phyloP scores from a whole-genome alignment of 2,797 vertebrate species.

The Ciconia nigra region DNA sequence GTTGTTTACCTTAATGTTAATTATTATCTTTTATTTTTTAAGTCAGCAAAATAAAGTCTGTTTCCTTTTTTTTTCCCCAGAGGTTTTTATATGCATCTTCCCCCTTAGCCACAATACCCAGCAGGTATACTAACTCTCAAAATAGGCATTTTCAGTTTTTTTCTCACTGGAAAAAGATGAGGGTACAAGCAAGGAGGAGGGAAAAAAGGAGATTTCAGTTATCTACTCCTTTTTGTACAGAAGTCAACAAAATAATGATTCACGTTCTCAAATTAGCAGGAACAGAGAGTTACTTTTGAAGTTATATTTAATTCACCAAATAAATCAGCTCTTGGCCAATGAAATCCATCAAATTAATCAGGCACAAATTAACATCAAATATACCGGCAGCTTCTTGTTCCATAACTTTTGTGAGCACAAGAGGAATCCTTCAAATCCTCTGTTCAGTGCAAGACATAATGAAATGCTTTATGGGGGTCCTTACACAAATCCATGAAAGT shows the following conservation, averaged over 20 bases:
- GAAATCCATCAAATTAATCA: background rate
- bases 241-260: background rate
- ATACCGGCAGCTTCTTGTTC: background rate
- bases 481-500: background rate
- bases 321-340: background rate
- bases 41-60: background rate
- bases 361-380: background rate
- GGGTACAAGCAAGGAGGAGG: background rate
- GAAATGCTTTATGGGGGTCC: background rate
- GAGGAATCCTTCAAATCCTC: background rate
- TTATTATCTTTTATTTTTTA: background rate
- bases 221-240: background rate
- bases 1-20: background rate
- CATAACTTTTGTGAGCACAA: background rate
- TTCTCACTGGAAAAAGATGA: background rate
- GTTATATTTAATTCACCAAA: background rate
- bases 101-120: background rate
- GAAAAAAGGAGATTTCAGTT: background rate
- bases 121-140: background rate
- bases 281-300: background rate
- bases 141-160: background rate
- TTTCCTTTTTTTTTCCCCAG: accelerated
- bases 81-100: background rate
- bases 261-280: background rate
- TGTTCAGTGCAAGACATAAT: background rate